Evolutionary conservation across 2,113 vertebrate genomes (phyloP), one percentile per base, ranked within the genome.

Genomic region (Sprattus sprattus): DNA sequence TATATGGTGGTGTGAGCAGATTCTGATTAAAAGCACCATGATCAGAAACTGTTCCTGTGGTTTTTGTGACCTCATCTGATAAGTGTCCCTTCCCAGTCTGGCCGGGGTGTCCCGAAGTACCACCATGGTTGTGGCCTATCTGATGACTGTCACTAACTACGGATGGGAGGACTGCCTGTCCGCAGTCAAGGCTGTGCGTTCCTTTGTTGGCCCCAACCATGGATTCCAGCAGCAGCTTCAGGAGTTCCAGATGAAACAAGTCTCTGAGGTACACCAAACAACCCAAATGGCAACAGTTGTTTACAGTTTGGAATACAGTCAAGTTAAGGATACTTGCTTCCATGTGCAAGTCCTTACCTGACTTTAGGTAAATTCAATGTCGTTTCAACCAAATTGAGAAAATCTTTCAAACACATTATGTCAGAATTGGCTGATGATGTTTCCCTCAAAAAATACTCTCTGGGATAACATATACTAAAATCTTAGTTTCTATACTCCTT

Each of bases 81-180:
- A 4, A 15, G 15, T 83, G 82, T n/a, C 83, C 11, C 8, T 20
- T 10, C 44, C 20, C 90, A 98, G 97, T 89, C 94, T 98, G 88
- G 97, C 97, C 0, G 97, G 97, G 22, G 96, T 98, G 44, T 98
- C 97, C 15, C 96, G 97, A 88, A 98, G 97, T 90, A 96, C 95
- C 47, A 98, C 97, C 0, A 32, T 98, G 86, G 93, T 98, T 88
- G 95, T 97, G 90, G 97, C 97, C 32, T 98, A 98, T 88, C 95
- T 98, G 82, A 97, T 98, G 97, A 97, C 96, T 0, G 96, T 97
- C 91, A 98, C 96, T 0, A 90, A 93, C 71, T 94, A 95, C 6
- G 90, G 93, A 94, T 97, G 96, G 96, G 92, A 97, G 47, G 93
- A 96, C 83, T 97, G 97, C 89, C 90, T 98, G 89, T 93, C 94